Conservation (phyloP, 2,797 vertebrate genomes). For the Myotis myotis region DNA sequence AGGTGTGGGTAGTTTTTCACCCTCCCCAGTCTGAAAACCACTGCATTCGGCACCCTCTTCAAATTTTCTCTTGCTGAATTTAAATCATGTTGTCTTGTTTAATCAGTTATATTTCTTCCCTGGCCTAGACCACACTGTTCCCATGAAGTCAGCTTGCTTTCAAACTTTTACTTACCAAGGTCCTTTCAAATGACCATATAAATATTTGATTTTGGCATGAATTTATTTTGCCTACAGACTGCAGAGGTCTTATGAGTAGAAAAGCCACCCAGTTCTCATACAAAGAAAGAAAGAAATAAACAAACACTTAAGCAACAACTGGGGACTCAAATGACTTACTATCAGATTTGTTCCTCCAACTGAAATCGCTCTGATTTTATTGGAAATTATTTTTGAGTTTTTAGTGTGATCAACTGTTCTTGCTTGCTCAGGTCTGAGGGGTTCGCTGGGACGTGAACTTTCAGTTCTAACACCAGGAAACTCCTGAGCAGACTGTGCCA, state of each 20-base stretch:
- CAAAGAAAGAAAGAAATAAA: background rate
- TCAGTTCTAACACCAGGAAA: background rate
- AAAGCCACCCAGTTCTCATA: background rate
- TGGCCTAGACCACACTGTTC: background rate
- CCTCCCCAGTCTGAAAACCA: background rate
- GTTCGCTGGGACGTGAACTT: background rate
- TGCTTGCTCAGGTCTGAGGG: background rate
- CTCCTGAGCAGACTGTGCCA: background rate
- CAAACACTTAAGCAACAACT: background rate
- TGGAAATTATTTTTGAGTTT: background rate
- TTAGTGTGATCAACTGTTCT: background rate
- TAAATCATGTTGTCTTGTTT: background rate
- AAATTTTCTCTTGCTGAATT: background rate
- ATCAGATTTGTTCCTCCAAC: background rate
- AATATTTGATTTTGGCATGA: background rate
- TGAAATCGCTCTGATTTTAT: background rate
- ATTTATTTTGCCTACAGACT: background rate
- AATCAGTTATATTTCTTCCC: background rate
- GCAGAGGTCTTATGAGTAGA: background rate
- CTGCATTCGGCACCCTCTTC: background rate
- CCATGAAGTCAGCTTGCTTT: background rate
- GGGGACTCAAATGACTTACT: background rate
- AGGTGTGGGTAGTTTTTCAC: background rate
- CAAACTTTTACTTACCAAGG: background rate
- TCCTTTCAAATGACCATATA: background rate